Evolutionary conservation across 2,113 vertebrate genomes (phyloP).

Genomic region (Salvator merianae): DNA sequence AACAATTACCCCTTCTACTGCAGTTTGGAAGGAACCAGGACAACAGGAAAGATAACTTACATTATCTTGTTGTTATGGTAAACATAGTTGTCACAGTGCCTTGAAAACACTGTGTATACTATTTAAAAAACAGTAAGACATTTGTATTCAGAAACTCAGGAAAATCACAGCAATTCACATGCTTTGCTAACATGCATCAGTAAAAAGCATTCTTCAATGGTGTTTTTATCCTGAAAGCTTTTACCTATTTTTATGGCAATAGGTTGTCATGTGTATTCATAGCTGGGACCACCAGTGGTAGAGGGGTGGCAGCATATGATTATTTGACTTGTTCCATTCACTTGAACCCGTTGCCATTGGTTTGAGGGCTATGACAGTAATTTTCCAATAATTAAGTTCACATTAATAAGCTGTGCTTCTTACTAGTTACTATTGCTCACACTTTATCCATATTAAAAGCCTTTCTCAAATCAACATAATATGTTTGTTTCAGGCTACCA

Average conservation of each 20-base stretch:
- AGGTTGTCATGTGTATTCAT: not conserved
- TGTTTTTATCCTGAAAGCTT: not conserved
- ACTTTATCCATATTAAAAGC: not conserved
- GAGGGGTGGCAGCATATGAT: too few species aligned
- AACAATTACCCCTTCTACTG: constrained; percentile 65
- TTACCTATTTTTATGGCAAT: not conserved
- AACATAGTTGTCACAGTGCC: constrained; percentile 51
- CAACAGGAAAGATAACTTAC: constrained; percentile 67
- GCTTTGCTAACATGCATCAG: constrained; percentile 24
- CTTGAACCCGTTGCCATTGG: too few species aligned
- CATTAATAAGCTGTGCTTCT: not conserved
- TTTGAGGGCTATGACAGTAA: too few species aligned
- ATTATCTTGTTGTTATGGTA: constrained; percentile 55
- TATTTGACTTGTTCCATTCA: too few species aligned
- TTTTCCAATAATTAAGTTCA: not conserved
- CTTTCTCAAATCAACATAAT: not conserved
- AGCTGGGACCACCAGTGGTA: too few species aligned
- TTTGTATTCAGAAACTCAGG: constrained; percentile 26
- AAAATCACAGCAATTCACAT: not conserved
- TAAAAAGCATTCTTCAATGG: constrained; percentile 15
- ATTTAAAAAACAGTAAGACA: constrained; percentile 47
- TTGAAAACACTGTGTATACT: constrained; percentile 38
- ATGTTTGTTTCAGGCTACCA: not conserved
- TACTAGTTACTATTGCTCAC: not conserved
- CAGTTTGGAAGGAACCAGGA: constrained; percentile 60